Base-by-base conservation (phyloP, 2,888 invertebrate species). In the Philereme vetulata region DNA sequence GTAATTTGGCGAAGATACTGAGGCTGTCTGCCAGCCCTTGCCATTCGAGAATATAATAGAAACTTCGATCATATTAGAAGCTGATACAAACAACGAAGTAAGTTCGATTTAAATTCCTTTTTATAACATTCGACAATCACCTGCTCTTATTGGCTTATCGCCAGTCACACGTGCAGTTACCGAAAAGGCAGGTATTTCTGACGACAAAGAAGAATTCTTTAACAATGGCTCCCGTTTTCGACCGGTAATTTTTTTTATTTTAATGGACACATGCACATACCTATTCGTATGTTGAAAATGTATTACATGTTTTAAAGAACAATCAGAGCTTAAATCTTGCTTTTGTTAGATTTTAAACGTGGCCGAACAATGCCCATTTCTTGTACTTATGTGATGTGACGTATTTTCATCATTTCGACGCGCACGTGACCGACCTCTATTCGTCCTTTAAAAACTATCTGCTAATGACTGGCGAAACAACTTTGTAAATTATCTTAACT, bases 361-460 rank as follows among this genome's bases (percentile, higher is more conserved):
- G 21, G 21, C 2, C 51, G 9, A 57, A 66, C 56, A 64, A 64
- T 66, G 42, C 42, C 49, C 54, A 55, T 57, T 53, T 36, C 34
- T 38, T 7, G 33, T 36, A 34, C 43, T 38, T 48, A 38, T 48
- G 21, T 21, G 21, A 8, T 53, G 44, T 33, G 50, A 51, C 40
- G 42, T 3, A 7, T 5, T 36, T 36, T n/a, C 11, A 59, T 21
- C 45, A 42, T 42, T 61, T 49, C 43, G 38, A 66, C 67, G 64
- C 67, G 62, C 49, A 60, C 3, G 54, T 11, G 50, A 63, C 56
- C 67, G 78, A 76, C 78, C 79, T 75, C 78, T 79, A 72, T 70
- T 66, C 52, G 77, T 65, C 79, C 80, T 77, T 71, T 75, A 66
- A 46, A 56, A 71, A 34, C 7, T 33, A 50, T 46, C 53, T 50